phyloP scores from a whole-genome alignment of 64 coral and sea anemone species.

The Actinia tenebrosa region DNA sequence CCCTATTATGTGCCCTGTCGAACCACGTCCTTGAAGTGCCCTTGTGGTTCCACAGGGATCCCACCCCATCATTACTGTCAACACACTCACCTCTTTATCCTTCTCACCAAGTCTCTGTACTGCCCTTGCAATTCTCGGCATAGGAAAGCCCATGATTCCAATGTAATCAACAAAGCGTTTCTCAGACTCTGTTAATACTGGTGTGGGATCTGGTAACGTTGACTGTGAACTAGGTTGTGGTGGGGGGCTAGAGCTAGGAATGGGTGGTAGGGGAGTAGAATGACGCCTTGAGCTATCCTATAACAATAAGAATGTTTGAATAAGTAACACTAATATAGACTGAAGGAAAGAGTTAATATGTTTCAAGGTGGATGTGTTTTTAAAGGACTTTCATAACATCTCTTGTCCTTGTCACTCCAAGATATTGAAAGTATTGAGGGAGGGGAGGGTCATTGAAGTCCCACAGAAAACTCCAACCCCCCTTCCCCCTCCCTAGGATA shows the following conservation, averaged over 20 bases:
- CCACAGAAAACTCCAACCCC: too few species aligned
- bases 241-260: constrained; percentile 32
- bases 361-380: too few species aligned
- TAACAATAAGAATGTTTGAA: background rate
- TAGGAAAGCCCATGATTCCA: constrained; percentile 72
- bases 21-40: too few species aligned
- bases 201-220: constrained; percentile 69
- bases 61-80: background rate
- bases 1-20: too few species aligned
- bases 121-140: constrained; percentile 70
- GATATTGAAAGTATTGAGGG: too few species aligned
- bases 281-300: constrained; percentile 25
- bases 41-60: too few species aligned
- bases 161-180: constrained; percentile 58
- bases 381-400: too few species aligned
- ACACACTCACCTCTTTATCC: constrained; percentile 60
- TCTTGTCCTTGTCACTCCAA: too few species aligned
- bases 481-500: too few species aligned
- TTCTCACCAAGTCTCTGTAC: constrained; percentile 83
- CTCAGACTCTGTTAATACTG: constrained; percentile 45
- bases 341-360: too few species aligned
- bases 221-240: constrained; percentile 26
- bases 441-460: too few species aligned
- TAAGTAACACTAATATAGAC: background rate
- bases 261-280: constrained; percentile 67